Conservation (phyloP, 2,888 invertebrate genomes). For the Drosophila leonis region DNA sequence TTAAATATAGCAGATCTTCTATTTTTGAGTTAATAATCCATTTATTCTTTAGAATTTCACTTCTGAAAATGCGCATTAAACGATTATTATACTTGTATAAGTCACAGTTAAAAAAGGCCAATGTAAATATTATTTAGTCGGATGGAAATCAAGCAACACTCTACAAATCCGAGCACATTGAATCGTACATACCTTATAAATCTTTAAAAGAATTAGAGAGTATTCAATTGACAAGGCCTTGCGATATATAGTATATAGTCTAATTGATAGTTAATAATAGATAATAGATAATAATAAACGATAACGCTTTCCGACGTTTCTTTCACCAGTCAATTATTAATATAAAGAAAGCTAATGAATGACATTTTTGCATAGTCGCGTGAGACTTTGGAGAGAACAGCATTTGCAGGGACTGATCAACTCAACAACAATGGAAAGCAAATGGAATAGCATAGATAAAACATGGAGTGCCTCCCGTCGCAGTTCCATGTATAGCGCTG, state of each 20-base stretch:
- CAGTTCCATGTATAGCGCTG: not conserved
- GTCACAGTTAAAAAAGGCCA: too few relatives aligned
- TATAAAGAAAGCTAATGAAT: not conserved
- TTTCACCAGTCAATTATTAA: not conserved
- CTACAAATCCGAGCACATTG: too few relatives aligned
- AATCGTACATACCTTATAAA: not conserved
- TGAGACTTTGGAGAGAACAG: conserved; percentile 2
- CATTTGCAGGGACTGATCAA: not conserved
- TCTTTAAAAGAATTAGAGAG: too few relatives aligned
- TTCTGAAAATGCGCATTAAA: too few relatives aligned
- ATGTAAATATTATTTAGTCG: too few relatives aligned
- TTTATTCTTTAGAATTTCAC: too few relatives aligned
- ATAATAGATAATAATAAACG: not conserved
- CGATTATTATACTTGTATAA: too few relatives aligned
- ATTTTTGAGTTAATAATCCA: too few relatives aligned
- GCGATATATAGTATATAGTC: not conserved
- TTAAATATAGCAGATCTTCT: not conserved
- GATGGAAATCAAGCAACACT: too few relatives aligned
- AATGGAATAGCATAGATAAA: conserved; percentile 13
- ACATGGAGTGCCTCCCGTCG: not conserved
- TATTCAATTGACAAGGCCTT: not conserved
- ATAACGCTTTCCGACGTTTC: not conserved
- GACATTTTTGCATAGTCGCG: conserved; percentile 10
- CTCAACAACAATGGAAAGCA: conserved; percentile 9
- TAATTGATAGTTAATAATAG: not conserved